Evolutionary conservation across 2,888 invertebrate species (phyloP).

Genomic region (Idaea dimidiata): DNA sequence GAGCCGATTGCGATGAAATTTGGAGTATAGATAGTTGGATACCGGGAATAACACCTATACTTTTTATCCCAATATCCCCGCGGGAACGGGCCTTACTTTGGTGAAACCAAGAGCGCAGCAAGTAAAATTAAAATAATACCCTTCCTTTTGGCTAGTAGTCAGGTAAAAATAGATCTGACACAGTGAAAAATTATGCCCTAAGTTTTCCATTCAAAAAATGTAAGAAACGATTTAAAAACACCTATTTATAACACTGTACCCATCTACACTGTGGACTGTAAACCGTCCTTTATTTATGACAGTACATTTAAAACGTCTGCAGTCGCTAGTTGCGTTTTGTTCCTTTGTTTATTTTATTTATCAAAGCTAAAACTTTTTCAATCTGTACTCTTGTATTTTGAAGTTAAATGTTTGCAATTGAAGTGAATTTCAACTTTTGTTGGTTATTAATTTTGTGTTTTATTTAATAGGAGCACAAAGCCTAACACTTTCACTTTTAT

Average conservation of each 20-base stretch:
- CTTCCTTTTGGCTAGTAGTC: too few species aligned
- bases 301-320: slow-evolving; percentile 2
- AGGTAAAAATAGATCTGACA: not conserved
- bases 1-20: too few species aligned
- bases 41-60: too few species aligned
- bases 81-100: too few species aligned
- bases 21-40: too few species aligned
- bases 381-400: not conserved
- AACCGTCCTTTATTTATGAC: slow-evolving; percentile 14
- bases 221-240: not conserved
- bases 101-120: too few species aligned
- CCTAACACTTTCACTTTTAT: too few species aligned
- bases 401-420: not conserved
- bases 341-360: not conserved
- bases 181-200: not conserved
- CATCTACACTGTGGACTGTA: slow-evolving; percentile 9
- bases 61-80: too few species aligned
- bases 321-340: slow-evolving; percentile 6
- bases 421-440: not conserved
- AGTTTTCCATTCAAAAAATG: not conserved
- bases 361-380: slow-evolving; percentile 3
- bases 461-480: not conserved
- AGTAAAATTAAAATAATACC: too few species aligned
- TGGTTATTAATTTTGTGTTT: not conserved
- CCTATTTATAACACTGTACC: slow-evolving; percentile 8